Conservation (phyloP, 2,113 vertebrate genomes). For the Solea senegalensis region DNA sequence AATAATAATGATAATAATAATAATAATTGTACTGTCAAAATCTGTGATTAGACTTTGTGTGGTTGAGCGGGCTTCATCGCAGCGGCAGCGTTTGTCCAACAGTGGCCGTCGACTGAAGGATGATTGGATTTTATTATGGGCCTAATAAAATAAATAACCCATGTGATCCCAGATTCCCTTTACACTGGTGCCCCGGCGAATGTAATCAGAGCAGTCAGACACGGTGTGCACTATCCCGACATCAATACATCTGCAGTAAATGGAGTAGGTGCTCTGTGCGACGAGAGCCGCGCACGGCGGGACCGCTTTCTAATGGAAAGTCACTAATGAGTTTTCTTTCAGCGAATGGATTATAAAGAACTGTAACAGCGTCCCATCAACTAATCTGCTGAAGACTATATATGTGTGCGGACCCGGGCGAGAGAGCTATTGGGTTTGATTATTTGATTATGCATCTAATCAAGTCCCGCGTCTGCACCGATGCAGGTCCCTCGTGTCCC, state of each 20-base stretch:
- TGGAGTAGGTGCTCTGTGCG: constrained; percentile 7
- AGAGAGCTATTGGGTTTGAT: constrained; percentile 14
- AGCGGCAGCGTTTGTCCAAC: no score
- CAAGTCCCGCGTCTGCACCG: neutral
- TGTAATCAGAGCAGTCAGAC: constrained; percentile 8
- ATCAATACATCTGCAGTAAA: constrained; percentile 20
- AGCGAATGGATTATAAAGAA: constrained; percentile 34
- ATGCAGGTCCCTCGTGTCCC: neutral
- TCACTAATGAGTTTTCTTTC: constrained; percentile 34
- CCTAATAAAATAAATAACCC: neutral
- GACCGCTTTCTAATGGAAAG: constrained; percentile 18
- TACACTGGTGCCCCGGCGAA: neutral
- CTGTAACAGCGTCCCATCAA: constrained; percentile 9
- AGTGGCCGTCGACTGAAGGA: no score
- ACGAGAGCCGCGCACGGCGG: neutral
- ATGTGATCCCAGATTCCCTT: neutral
- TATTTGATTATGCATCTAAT: constrained; percentile 1
- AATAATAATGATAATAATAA: no score
- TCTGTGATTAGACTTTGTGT: no score
- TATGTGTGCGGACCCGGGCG: neutral
- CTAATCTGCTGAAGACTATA: neutral
- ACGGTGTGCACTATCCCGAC: neutral
- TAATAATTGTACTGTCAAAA: no score
- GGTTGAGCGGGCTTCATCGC: no score
- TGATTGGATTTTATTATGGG: neutral